phyloP scores from a whole-genome alignment of 2,797 vertebrate genomes.

The Pempheris klunzingeri region DNA sequence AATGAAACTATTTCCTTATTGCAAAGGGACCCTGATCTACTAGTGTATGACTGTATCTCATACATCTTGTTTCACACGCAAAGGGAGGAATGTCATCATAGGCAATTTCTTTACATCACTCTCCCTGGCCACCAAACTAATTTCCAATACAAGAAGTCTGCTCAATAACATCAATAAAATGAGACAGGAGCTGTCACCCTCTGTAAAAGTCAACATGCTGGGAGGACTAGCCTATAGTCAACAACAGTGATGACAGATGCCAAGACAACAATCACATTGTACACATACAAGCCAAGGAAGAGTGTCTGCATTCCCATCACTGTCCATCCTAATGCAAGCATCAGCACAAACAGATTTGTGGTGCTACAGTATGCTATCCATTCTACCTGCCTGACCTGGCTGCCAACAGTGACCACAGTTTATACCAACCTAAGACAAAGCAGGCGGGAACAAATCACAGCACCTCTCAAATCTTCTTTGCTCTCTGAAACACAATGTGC shows the following conservation, averaged over 20 bases:
- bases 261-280: conserved; percentile 36
- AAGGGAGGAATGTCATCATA: conserved; percentile 34
- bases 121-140: conserved; percentile 39
- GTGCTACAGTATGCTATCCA: background rate
- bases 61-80: conserved; percentile 31
- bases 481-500: background rate
- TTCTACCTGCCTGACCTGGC: background rate
- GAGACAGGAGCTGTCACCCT: conserved; percentile 33
- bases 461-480: background rate
- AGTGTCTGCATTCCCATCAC: conserved; percentile 31
- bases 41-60: conserved; percentile 18
- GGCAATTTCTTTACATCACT: conserved; percentile 51
- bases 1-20: conserved; percentile 12
- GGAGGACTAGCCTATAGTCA: conserved; percentile 32
- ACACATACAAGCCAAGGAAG: conserved; percentile 27
- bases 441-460: background rate
- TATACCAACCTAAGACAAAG: background rate
- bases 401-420: conserved; percentile 7
- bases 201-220: conserved; percentile 37
- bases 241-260: conserved; percentile 56
- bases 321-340: conserved; percentile 35
- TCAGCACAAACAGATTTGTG: conserved; percentile 1
- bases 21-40: conserved; percentile 8
- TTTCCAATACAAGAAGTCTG: conserved; percentile 48
- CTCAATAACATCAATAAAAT: conserved; percentile 30